Evolutionary conservation across 2,797 vertebrate species (phyloP).

Genomic region (Pangasius djambal): DNA sequence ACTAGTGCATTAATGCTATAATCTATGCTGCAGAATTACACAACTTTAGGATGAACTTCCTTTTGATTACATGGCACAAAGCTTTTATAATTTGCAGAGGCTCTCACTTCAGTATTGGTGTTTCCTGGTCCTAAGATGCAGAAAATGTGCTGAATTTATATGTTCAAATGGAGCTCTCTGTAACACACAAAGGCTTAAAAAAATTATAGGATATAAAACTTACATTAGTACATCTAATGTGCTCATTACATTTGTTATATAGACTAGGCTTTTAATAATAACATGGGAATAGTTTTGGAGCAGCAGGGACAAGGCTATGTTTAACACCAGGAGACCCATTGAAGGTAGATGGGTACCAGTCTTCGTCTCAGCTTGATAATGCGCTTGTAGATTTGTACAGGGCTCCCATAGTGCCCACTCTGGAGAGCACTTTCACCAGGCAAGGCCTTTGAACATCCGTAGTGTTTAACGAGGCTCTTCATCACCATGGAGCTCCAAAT

Average conservation of each 20-base stretch:
- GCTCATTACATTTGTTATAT: neutral
- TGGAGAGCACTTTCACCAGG: slow-evolving; percentile 42
- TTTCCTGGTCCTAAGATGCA: neutral
- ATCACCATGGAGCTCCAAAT: slow-evolving; percentile 53
- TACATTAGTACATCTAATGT: neutral
- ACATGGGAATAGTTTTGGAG: neutral
- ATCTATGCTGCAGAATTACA: neutral
- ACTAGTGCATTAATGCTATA: neutral
- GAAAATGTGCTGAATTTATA: neutral
- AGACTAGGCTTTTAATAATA: neutral
- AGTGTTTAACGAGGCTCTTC: slow-evolving; percentile 48
- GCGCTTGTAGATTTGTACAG: slow-evolving; percentile 25
- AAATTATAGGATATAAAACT: neutral
- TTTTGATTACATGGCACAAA: neutral
- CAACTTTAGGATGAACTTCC: neutral
- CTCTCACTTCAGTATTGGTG: neutral
- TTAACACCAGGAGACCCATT: neutral
- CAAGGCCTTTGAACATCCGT: slow-evolving; percentile 39
- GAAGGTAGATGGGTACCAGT: slow-evolving; percentile 22
- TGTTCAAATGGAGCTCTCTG: neutral
- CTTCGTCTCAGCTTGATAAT: slow-evolving; percentile 35
- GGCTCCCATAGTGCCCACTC: slow-evolving; percentile 27
- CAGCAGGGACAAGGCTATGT: neutral
- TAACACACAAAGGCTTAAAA: neutral
- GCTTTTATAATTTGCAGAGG: neutral